phyloP scores from a whole-genome alignment of 2,888 invertebrate genomes.

The Zhengitettix transpicula region DNA sequence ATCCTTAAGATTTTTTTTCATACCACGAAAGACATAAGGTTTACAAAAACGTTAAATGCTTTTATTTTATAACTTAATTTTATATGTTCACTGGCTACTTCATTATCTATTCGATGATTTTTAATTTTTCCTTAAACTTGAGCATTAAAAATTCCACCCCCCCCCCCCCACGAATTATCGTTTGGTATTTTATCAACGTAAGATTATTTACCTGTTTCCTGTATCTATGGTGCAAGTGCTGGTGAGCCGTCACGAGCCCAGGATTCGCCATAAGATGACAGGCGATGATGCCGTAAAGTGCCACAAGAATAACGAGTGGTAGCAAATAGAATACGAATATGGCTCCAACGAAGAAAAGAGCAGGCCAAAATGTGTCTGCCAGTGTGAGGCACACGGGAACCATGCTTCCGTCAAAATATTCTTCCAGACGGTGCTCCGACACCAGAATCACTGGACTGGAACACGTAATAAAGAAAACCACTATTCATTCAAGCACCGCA shows the following conservation, averaged over 20 bases:
- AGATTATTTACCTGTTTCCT: constrained; percentile 5
- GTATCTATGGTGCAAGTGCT: constrained; percentile 21
- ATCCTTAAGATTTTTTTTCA: no score
- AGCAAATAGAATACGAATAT: constrained; percentile 72
- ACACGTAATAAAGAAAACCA: no score
- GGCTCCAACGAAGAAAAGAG: constrained; percentile 61
- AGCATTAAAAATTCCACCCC: no score
- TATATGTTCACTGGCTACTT: no score
- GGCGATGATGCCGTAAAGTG: constrained; percentile 72
- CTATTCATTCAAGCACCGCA: no score
- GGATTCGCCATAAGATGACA: constrained; percentile 70
- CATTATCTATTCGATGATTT: no score
- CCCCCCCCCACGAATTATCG: no score
- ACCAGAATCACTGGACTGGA: constrained; percentile 70
- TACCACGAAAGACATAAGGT: no score
- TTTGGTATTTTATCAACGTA: no score
- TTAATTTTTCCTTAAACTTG: no score
- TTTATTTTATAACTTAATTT: no score
- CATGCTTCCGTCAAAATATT: constrained; percentile 51
- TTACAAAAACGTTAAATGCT: no score
- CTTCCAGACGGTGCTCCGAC: constrained; percentile 54
- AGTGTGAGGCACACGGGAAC: constrained; percentile 68
- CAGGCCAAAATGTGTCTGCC: constrained; percentile 60
- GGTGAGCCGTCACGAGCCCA: constrained; percentile 41
- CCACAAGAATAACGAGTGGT: constrained; percentile 62